phyloP scores from a whole-genome alignment of 2,888 invertebrate genomes.

The Flexamia atlantica region DNA sequence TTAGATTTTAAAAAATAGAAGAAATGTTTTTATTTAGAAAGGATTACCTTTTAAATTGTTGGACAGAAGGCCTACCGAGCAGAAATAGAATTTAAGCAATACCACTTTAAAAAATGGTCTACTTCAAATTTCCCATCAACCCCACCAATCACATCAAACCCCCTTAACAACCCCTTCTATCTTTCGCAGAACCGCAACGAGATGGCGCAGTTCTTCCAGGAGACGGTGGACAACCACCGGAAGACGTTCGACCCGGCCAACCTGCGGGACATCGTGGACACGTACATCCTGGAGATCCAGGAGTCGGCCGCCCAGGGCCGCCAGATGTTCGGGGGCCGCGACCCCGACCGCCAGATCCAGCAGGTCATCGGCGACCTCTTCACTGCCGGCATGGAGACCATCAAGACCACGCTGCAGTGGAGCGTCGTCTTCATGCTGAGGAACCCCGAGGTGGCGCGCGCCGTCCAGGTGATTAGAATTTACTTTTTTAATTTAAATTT shows the following conservation, averaged over 20 bases:
- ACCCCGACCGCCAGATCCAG: conserved; percentile 93
- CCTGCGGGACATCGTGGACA: conserved; percentile 90
- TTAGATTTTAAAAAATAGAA: too few relatives aligned
- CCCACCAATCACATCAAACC: too few relatives aligned
- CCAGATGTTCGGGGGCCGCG: conserved; percentile 89
- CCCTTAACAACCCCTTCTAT: too few relatives aligned
- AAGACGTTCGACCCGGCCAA: conserved; percentile 85
- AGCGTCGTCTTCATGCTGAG: conserved; percentile 92
- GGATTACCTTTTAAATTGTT: too few relatives aligned
- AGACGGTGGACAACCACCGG: conserved; percentile 89
- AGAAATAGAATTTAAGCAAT: too few relatives aligned
- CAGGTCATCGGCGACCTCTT: conserved; percentile 95
- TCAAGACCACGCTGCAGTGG: conserved; percentile 93
- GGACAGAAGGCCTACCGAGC: too few relatives aligned
- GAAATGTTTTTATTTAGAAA: too few relatives aligned
- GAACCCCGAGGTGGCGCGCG: conserved; percentile 88
- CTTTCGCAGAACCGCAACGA: conserved; percentile 83
- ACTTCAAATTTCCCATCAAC: too few relatives aligned
- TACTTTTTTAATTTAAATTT: too few relatives aligned
- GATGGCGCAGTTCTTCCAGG: conserved; percentile 91
- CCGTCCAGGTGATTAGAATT: too few relatives aligned
- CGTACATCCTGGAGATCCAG: conserved; percentile 91
- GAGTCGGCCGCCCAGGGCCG: conserved; percentile 88
- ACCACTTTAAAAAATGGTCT: conserved; percentile 72
- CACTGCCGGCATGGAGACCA: conserved; percentile 96